phyloP scores from a whole-genome alignment of 2,888 invertebrate genomes.

The Heliconius sara region DNA sequence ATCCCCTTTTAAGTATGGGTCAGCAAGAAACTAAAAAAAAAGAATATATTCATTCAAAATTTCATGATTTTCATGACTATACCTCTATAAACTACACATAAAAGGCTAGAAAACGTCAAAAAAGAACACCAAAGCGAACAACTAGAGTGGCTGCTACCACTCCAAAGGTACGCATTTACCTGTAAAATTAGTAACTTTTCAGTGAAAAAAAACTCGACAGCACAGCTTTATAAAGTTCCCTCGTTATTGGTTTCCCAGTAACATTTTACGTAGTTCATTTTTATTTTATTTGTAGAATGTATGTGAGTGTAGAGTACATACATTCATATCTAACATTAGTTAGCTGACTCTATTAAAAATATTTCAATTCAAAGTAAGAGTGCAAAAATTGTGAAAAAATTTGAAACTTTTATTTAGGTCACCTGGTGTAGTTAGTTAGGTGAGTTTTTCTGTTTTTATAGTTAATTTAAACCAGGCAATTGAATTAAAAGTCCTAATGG shows the following conservation, averaged over 20 bases:
- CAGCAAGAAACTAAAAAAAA: not conserved
- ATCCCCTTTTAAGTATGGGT: too few species aligned
- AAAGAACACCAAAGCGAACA: constrained; percentile 6
- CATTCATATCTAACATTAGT: not conserved
- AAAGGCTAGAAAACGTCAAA: constrained; percentile 6
- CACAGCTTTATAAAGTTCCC: constrained; percentile 23
- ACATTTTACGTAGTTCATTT: not conserved
- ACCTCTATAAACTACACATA: not conserved
- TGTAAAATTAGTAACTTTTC: constrained; percentile 18
- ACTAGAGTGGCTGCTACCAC: constrained; percentile 11
- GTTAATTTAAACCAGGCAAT: not conserved
- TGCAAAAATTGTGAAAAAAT: not conserved
- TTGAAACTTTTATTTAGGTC: not conserved
- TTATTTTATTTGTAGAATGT: not conserved
- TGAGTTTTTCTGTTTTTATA: not conserved
- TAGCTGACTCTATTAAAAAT: constrained; percentile 9
- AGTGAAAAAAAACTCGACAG: constrained; percentile 9
- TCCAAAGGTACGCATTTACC: constrained; percentile 20
- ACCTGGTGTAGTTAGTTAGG: not conserved
- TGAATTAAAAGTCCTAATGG: too few species aligned
- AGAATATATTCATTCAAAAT: not conserved
- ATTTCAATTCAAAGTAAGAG: not conserved
- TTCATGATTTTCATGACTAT: not conserved
- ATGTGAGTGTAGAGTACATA: not conserved
- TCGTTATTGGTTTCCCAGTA: constrained; percentile 26